phyloP scores from a whole-genome alignment of 2,888 invertebrate genomes.

The Drosophila greeni region DNA sequence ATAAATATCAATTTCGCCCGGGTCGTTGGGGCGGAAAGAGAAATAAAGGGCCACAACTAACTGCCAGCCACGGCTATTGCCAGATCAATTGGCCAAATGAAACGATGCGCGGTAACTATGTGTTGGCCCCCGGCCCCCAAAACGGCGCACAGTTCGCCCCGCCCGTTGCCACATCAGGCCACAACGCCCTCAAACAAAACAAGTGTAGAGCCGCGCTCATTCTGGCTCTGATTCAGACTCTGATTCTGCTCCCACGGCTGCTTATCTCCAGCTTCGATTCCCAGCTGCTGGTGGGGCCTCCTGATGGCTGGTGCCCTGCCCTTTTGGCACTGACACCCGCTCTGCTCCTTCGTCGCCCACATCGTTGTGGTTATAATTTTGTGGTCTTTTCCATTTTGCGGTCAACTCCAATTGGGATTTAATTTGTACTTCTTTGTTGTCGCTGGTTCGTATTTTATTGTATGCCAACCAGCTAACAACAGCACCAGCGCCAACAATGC shows the following conservation, averaged over 20 bases:
- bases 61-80: slow-evolving; percentile 64
- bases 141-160: not conserved
- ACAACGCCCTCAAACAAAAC: slow-evolving; percentile 71
- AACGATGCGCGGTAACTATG: slow-evolving; percentile 57
- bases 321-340: slow-evolving; percentile 55
- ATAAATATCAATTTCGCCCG: slow-evolving; percentile 69
- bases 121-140: slow-evolving; percentile 18
- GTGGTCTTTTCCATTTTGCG: slow-evolving; percentile 73
- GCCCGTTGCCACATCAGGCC: slow-evolving; percentile 48
- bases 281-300: slow-evolving; percentile 14
- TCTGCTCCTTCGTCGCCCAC: slow-evolving; percentile 42
- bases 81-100: slow-evolving; percentile 70
- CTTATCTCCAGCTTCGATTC: slow-evolving; percentile 66
- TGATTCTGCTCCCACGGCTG: slow-evolving; percentile 43
- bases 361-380: slow-evolving; percentile 74
- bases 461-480: slow-evolving; percentile 57
- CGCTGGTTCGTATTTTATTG: slow-evolving; percentile 72
- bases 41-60: slow-evolving; percentile 55
- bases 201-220: slow-evolving; percentile 49
- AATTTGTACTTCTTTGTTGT: slow-evolving; percentile 75
- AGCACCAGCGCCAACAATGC: slow-evolving; percentile 57
- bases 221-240: slow-evolving; percentile 8
- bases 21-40: slow-evolving; percentile 31
- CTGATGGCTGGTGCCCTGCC: not conserved
- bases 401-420: slow-evolving; percentile 75